Conservation (phyloP, 2,113 vertebrate genomes). For the Chlamydotis undulata region DNA sequence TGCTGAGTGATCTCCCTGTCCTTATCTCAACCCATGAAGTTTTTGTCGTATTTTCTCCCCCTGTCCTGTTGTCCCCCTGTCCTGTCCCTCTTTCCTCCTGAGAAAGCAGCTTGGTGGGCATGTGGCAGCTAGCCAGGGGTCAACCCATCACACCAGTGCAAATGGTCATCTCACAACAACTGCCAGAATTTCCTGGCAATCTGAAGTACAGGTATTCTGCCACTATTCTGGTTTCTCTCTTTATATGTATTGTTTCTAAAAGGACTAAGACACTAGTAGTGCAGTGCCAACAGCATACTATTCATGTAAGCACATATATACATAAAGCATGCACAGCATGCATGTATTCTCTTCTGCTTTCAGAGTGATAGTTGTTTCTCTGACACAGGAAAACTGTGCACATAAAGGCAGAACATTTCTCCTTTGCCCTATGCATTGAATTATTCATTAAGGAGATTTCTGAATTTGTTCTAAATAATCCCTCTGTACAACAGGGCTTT, state of each 20-base stretch:
- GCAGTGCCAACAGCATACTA: background rate
- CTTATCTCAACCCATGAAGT: rapidly evolving
- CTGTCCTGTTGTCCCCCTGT: background rate
- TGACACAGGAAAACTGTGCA: background rate
- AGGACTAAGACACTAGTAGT: background rate
- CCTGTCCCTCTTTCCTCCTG: too few relatives aligned
- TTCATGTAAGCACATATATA: background rate
- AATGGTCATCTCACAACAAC: background rate
- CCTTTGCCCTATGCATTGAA: background rate
- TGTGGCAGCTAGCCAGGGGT: background rate
- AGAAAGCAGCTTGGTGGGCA: rapidly evolving
- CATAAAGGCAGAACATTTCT: background rate
- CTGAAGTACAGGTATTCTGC: background rate
- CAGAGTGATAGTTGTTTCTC: background rate
- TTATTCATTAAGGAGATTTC: background rate
- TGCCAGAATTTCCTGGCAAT: background rate
- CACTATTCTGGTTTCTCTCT: background rate
- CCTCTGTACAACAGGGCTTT: background rate
- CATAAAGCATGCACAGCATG: background rate
- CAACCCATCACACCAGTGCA: background rate
- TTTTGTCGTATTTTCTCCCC: background rate
- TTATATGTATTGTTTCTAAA: background rate
- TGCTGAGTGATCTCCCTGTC: background rate
- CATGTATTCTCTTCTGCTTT: background rate
- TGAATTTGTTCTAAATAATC: background rate